Evolutionary conservation across 2,888 invertebrate genomes (phyloP).

Genomic region (Hemaris fuciformis): DNA sequence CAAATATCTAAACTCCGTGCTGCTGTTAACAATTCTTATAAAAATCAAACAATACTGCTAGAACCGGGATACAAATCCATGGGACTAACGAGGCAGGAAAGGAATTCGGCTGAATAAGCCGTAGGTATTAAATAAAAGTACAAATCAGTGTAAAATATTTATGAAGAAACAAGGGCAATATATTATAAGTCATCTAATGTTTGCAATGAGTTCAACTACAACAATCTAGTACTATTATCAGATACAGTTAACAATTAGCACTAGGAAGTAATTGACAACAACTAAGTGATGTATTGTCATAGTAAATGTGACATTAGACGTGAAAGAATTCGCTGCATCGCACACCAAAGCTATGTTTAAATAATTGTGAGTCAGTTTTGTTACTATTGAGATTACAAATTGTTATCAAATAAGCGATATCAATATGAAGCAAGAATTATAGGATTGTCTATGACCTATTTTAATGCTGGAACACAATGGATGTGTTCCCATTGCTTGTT

Average conservation of each 20-base stretch:
- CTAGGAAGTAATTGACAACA: slow-evolving; percentile 68
- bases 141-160: slow-evolving; percentile 73
- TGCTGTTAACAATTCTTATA: no score
- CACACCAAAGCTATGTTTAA: neutral
- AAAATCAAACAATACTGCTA: no score
- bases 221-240: slow-evolving; percentile 63
- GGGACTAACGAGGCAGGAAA: no score
- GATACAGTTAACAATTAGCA: slow-evolving; percentile 60
- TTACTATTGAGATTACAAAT: neutral
- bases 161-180: slow-evolving; percentile 81
- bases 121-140: slow-evolving; percentile 37
- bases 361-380: neutral
- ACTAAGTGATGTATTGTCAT: slow-evolving; percentile 30
- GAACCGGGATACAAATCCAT: neutral
- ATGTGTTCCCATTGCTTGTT: no score
- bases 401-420: neutral
- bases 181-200: slow-evolving; percentile 76
- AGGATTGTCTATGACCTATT: neutral
- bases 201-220: slow-evolving; percentile 72
- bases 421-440: no score
- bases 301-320: slow-evolving; percentile 11
- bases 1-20: no score
- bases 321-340: neutral
- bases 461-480: neutral
- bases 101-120: no score